Conservation (phyloP, 2,888 invertebrate genomes). For the Emmelina monodactyla region DNA sequence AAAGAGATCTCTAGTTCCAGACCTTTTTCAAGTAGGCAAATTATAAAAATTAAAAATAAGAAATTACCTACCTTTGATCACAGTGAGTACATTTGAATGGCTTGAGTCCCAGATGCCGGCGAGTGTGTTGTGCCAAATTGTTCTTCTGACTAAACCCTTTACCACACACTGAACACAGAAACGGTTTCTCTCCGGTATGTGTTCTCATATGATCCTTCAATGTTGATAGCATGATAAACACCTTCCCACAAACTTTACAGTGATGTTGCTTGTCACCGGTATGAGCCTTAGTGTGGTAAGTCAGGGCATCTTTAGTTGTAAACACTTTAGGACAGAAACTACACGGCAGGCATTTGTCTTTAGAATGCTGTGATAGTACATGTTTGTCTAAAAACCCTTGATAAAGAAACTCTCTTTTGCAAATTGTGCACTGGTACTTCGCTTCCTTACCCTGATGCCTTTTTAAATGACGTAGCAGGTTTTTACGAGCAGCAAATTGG, state of each 20-base stretch:
- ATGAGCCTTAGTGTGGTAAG: slow-evolving; percentile 53
- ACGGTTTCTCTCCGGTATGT: slow-evolving; percentile 69
- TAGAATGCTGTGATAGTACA: slow-evolving; percentile 46
- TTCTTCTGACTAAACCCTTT: slow-evolving; percentile 68
- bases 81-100: slow-evolving; percentile 54
- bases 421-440: slow-evolving; percentile 32
- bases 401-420: slow-evolving; percentile 64
- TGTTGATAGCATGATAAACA: slow-evolving; percentile 61
- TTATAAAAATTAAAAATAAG: too few species aligned
- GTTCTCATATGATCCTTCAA: slow-evolving; percentile 65
- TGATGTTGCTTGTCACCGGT: slow-evolving; percentile 51
- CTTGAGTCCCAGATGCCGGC: slow-evolving; percentile 61
- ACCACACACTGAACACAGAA: slow-evolving; percentile 63
- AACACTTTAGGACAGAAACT: slow-evolving; percentile 48
- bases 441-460: not conserved
- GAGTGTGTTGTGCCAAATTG: slow-evolving; percentile 65
- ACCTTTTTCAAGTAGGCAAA: too few species aligned
- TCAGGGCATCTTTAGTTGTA: slow-evolving; percentile 40
- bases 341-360: slow-evolving; percentile 48
- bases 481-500: not conserved
- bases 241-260: slow-evolving; percentile 50
- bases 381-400: slow-evolving; percentile 62
- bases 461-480: not conserved
- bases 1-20: too few species aligned
- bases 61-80: slow-evolving; percentile 31